Conservation (phyloP, 2,797 vertebrate genomes). For the Onychomys arenicola region DNA sequence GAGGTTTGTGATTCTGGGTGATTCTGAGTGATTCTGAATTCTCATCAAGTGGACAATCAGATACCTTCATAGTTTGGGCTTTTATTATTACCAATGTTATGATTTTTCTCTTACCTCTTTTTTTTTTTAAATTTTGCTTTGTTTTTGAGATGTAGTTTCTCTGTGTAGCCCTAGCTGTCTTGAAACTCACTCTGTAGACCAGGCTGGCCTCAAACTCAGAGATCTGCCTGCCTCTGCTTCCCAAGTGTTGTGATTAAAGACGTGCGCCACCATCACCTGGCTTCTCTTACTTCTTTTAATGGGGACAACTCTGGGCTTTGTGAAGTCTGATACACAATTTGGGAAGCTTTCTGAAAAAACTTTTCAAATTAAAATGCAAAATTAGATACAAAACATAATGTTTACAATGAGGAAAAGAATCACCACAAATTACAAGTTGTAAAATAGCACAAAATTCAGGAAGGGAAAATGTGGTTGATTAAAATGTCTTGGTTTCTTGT, state of each 20-base stretch:
- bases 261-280: not conserved
- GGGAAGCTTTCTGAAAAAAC: not conserved
- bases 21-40: not conserved
- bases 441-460: conserved; percentile 11
- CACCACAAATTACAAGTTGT: conserved; percentile 7
- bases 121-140: not conserved
- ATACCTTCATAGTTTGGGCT: not conserved
- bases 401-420: conserved; percentile 41
- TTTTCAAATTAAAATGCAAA: conserved; percentile 29
- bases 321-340: conserved; percentile 1
- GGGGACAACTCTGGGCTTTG: not conserved
- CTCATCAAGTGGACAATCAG: not conserved
- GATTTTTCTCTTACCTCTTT: not conserved
- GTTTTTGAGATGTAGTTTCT: not conserved
- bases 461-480: not conserved
- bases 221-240: not conserved
- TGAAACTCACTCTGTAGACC: not conserved
- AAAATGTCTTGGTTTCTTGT: not conserved
- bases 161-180: not conserved
- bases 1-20: too few relatives aligned
- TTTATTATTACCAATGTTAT: not conserved
- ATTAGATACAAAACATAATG: conserved; percentile 34
- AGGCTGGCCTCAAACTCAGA: not conserved
- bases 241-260: not conserved
- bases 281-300: not conserved